Percentiles rank a stretch among this genome's conserved stretches.
Conservation (phyloP, 1,140 invertebrate genomes). For the Oreohelix idahoensis region DNA sequence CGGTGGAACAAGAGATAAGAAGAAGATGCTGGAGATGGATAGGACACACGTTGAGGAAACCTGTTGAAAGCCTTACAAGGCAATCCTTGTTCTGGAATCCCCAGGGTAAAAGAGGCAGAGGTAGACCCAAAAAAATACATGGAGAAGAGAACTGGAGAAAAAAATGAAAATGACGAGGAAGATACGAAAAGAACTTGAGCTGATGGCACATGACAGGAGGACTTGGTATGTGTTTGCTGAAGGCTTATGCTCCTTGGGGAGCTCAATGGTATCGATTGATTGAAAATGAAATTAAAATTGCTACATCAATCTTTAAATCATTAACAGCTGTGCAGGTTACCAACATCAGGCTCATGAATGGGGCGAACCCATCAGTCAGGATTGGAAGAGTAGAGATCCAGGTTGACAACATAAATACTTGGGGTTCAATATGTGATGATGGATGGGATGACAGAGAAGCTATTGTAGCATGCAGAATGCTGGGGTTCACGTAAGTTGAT, state of each 20-base stretch:
- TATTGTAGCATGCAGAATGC: slow-evolving; percentile 57
- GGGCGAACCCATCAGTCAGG: slow-evolving; percentile 33
- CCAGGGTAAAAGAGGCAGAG: too few relatives aligned
- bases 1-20: too few relatives aligned
- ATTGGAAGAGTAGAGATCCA: slow-evolving; percentile 52
- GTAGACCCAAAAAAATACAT: too few relatives aligned
- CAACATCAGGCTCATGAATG: slow-evolving; percentile 36
- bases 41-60: too few relatives aligned
- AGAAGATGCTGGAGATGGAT: too few relatives aligned
- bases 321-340: slow-evolving; percentile 24
- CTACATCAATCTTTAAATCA: not conserved
- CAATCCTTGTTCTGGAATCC: too few relatives aligned
- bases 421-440: slow-evolving; percentile 63
- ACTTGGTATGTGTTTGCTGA: too few relatives aligned
- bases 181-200: too few relatives aligned
- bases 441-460: slow-evolving; percentile 49
- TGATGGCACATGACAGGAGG: not conserved
- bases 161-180: too few relatives aligned
- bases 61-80: too few relatives aligned
- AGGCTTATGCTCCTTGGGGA: too few relatives aligned
- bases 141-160: too few relatives aligned
- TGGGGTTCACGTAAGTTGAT: slow-evolving; percentile 52
- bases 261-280: not conserved
- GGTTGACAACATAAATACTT: slow-evolving; percentile 36
- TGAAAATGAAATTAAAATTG: not conserved